Conservation (phyloP, 2,888 invertebrate species). For the Liopterus haemorrhoidalis region DNA sequence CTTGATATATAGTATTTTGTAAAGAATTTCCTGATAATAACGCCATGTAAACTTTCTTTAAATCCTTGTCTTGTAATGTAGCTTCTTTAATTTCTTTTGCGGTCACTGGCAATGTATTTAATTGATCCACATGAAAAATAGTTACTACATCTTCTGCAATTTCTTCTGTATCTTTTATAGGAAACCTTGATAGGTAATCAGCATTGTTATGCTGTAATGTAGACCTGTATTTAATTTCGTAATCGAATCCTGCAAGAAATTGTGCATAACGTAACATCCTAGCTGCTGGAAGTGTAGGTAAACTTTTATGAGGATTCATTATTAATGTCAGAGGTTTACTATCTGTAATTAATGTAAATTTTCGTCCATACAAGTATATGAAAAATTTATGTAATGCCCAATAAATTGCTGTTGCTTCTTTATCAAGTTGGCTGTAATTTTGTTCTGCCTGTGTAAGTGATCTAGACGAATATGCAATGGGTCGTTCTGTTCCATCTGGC, state of each 20-base stretch:
- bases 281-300: conserved; percentile 13
- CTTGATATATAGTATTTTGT: conserved; percentile 6
- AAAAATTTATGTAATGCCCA: conserved; percentile 8
- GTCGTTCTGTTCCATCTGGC: conserved; percentile 37
- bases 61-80: background rate
- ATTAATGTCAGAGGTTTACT: conserved; percentile 12
- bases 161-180: background rate
- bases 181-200: conserved; percentile 29
- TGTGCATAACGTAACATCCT: conserved; percentile 25
- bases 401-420: conserved; percentile 5
- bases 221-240: conserved; percentile 21
- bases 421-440: conserved; percentile 4
- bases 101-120: conserved; percentile 1
- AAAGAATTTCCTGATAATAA: background rate
- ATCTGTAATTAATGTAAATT: conserved; percentile 4
- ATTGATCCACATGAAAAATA: conserved; percentile 4
- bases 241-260: conserved; percentile 26
- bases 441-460: conserved; percentile 2
- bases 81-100: conserved; percentile 2
- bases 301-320: conserved; percentile 1
- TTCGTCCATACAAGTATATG: conserved; percentile 7
- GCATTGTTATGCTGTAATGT: conserved; percentile 22
- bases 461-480: conserved; percentile 34
- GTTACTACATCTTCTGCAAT: background rate
- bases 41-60: conserved; percentile 2